Evolutionary conservation across 2,888 invertebrate genomes (phyloP).

Genomic region (Spilarctia lutea): DNA sequence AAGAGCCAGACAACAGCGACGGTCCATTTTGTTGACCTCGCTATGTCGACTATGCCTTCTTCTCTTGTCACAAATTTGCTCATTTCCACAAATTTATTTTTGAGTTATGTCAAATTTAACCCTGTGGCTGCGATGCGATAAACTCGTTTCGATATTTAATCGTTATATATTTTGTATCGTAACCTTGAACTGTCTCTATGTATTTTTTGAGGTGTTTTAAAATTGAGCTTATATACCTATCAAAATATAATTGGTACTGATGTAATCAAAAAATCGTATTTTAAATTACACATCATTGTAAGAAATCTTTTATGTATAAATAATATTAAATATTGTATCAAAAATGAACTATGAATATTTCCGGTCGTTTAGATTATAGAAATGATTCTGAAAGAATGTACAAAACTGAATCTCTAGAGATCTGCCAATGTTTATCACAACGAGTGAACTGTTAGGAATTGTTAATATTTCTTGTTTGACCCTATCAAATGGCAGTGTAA

Average conservation of each 20-base stretch:
- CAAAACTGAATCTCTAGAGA: slow-evolving; percentile 40
- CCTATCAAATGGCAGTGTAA: background rate
- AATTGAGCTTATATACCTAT: background rate
- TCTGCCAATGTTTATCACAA: background rate
- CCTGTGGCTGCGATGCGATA: background rate
- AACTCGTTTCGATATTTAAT: slow-evolving; percentile 1
- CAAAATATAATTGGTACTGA: background rate
- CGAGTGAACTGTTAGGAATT: background rate
- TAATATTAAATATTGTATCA: background rate
- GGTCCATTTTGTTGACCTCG: background rate
- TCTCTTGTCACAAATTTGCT: background rate
- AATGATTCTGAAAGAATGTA: slow-evolving; percentile 37
- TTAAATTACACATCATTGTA: background rate
- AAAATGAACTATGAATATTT: background rate
- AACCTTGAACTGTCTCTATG: slow-evolving; percentile 8
- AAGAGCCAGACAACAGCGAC: background rate
- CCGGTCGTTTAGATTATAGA: slow-evolving; percentile 7
- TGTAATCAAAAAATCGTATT: background rate
- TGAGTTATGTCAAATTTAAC: background rate
- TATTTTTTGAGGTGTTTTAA: slow-evolving; percentile 11
- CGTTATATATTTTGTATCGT: slow-evolving; percentile 5
- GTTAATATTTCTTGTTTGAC: background rate
- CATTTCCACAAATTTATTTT: background rate
- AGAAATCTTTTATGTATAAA: background rate
- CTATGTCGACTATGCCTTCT: no score